Conservation (phyloP, 2,888 invertebrate genomes). For the Drosophila paramelanica region DNA sequence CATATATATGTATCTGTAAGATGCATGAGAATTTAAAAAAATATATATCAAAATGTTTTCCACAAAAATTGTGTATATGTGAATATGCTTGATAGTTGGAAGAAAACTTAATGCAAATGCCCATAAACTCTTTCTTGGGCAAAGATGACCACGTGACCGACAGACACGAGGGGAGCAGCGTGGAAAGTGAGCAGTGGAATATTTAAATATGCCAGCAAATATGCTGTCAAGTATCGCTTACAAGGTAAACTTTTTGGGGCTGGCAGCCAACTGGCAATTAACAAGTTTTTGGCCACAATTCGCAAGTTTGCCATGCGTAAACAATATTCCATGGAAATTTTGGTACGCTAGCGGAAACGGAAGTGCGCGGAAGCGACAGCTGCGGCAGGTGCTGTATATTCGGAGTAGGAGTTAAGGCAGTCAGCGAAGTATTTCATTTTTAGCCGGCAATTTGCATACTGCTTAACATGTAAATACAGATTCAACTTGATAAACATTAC, state of each 20-base stretch:
- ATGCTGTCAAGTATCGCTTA: conserved; percentile 32
- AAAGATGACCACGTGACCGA: neutral
- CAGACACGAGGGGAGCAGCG: no score
- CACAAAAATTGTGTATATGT: no score
- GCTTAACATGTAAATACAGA: conserved; percentile 61
- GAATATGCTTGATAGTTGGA: no score
- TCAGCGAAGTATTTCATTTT: conserved; percentile 18
- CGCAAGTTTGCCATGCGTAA: conserved; percentile 37
- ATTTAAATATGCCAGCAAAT: conserved; percentile 10
- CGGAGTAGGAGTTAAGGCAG: neutral
- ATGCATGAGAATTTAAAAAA: neutral
- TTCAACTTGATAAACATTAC: conserved; percentile 55
- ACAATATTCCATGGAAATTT: conserved; percentile 42
- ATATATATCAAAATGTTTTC: no score
- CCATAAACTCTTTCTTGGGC: neutral
- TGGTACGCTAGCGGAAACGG: conserved; percentile 43
- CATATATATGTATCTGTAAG: neutral
- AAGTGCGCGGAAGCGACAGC: conserved; percentile 33
- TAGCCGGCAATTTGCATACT: conserved; percentile 53
- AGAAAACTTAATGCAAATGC: neutral
- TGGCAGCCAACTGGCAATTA: conserved; percentile 47
- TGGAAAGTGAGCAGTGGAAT: neutral
- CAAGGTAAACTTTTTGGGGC: conserved; percentile 27
- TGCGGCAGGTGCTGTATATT: neutral
- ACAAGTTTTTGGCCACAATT: conserved; percentile 40